phyloP scores from a whole-genome alignment of 2,113 vertebrate species.

The Megaceryle maxima region DNA sequence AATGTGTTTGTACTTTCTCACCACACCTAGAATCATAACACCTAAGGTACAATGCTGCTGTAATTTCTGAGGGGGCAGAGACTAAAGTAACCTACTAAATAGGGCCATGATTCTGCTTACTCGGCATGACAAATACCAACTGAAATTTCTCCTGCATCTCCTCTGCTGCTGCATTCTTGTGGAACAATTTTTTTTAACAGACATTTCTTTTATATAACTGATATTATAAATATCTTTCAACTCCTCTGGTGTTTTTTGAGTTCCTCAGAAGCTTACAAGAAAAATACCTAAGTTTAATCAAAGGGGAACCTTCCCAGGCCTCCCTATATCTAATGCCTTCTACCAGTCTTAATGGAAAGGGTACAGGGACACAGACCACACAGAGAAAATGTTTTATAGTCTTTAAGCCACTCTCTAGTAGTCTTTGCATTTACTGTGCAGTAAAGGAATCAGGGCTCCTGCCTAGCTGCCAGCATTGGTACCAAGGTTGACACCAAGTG shows the following conservation, averaged over 20 bases:
- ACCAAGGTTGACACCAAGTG: neutral
- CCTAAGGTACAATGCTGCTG: neutral
- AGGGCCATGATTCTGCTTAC: neutral
- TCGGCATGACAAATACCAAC: neutral
- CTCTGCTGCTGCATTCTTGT: neutral
- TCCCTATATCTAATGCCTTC: neutral
- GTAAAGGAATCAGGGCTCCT: neutral
- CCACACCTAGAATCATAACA: neutral
- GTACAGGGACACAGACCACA: neutral
- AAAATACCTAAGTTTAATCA: neutral
- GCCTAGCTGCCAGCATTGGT: neutral
- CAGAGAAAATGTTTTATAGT: fast-evolving
- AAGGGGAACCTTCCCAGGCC: neutral
- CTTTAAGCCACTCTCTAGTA: neutral
- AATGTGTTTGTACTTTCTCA: conserved; percentile 30
- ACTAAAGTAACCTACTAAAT: neutral
- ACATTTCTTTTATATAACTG: neutral
- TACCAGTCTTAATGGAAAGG: neutral
- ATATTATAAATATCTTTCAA: neutral
- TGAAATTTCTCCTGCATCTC: neutral
- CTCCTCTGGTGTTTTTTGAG: neutral
- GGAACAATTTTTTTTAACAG: neutral
- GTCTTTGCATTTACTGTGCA: neutral
- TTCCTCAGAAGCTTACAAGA: neutral
- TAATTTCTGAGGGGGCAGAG: neutral